phyloP scores from a whole-genome alignment of 2,888 invertebrate species.

The Hypercompe scribonia region DNA sequence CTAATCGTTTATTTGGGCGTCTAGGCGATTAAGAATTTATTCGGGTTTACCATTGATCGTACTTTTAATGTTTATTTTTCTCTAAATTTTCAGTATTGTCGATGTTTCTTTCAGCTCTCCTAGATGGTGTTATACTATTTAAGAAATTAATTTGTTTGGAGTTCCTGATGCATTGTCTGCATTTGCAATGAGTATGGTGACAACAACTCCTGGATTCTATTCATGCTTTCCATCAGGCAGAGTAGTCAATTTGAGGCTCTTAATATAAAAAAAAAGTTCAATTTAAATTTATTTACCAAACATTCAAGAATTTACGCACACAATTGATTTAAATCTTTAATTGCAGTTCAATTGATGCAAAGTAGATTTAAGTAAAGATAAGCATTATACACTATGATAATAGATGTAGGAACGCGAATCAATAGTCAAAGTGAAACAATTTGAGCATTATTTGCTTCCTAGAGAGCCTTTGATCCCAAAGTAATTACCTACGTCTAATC shows the following conservation, averaged over 20 bases:
- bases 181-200: too few relatives aligned
- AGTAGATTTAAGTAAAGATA: neutral
- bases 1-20: too few relatives aligned
- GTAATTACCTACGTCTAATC: slow-evolving; percentile 20
- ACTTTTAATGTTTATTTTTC: too few relatives aligned
- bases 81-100: neutral
- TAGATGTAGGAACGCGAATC: neutral
- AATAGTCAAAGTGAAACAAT: neutral
- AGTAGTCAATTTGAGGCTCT: too few relatives aligned
- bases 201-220: too few relatives aligned
- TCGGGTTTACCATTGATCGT: too few relatives aligned
- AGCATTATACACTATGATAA: neutral
- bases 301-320: neutral
- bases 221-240: too few relatives aligned
- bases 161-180: too few relatives aligned
- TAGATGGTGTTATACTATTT: neutral
- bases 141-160: neutral
- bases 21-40: too few relatives aligned
- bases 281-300: too few relatives aligned
- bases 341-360: neutral
- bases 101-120: neutral
- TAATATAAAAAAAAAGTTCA: too few relatives aligned
- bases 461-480: slow-evolving; percentile 6
- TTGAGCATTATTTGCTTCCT: slow-evolving; percentile 3
- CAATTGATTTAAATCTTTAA: neutral